Base-by-base conservation (phyloP, 2,113 vertebrate genomes). In the Ictalurus furcatus region DNA sequence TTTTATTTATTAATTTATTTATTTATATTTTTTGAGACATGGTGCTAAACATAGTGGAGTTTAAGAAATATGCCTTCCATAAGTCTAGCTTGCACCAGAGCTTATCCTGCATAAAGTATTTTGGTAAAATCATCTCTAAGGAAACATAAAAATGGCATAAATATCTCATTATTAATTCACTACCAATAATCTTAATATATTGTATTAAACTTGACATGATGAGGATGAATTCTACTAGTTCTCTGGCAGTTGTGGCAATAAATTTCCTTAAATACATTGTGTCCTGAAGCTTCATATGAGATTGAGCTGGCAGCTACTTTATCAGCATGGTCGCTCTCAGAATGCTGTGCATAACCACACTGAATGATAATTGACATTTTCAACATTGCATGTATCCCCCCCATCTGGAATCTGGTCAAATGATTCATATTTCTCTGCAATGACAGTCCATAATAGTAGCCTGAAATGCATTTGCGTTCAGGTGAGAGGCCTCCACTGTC, bases 391-490 rank as follows among this genome's bases (percentile, higher is more conserved):
- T 56, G 61, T 88, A 88, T 91, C 76, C 82, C 90, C 69, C 85
- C 85, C 40, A 44, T 82, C 54, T 84, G 85, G 91, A 90, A 92
- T 94, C 87, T 91, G 90, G 93, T 90, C 92, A 93, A 94, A 94
- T 91, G 85, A 89, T 76, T 94, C 92, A 92, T 89, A 89, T 93
- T 91, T 89, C 25, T 19, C 86, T 87, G 89, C 90, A 94, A 93
- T 93, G 93, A 92, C 95, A 94, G 92, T 90, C 92, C 93, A 89
- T 91, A 92, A 93, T 88, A 93, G 92, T 88, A 91, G 91, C 90
- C 82, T 92, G 85, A 93, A 92, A 92, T 87, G 89, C 87, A 63
- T 93, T 94, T 92, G 93, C 93, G 90, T 93, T 92, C 88, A 93
- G 94, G 89, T 90, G 91, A 94, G 92, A 73, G 80, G 84, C 89